phyloP scores from a whole-genome alignment of 2,797 vertebrate genomes.

The Leptoclinus maculatus region DNA sequence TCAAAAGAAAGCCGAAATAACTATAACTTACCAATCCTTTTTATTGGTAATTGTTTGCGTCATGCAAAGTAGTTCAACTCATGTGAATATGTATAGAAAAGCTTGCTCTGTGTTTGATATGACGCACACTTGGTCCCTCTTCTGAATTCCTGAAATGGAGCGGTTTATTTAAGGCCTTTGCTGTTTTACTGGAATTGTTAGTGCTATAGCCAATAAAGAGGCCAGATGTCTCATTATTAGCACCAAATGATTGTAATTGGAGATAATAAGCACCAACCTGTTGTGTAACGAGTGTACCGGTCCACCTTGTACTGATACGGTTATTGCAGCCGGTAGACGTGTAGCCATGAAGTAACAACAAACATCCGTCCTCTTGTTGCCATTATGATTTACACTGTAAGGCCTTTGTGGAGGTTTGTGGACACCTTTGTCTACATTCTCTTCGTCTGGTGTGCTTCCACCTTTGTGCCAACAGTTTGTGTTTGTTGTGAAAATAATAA shows the following conservation, averaged over 20 bases:
- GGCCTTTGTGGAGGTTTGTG: not conserved
- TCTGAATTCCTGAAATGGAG: not conserved
- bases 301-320: not conserved
- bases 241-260: constrained; percentile 13
- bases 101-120: too few species aligned
- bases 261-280: constrained; percentile 28
- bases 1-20: not conserved
- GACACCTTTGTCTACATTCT: not conserved
- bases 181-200: not conserved
- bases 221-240: constrained; percentile 29
- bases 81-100: too few species aligned
- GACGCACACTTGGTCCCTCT: not conserved
- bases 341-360: not conserved
- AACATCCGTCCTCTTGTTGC: not conserved
- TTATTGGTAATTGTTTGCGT: too few species aligned
- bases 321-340: not conserved
- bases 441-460: not conserved
- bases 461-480: not conserved
- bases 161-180: not conserved
- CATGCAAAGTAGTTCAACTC: too few species aligned
- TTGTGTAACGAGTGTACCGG: not conserved
- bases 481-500: not conserved
- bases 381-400: not conserved
- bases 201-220: constrained; percentile 1
- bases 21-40: too few species aligned